phyloP scores from a whole-genome alignment of 1,140 invertebrate species.

The Microplitis demolitor region DNA sequence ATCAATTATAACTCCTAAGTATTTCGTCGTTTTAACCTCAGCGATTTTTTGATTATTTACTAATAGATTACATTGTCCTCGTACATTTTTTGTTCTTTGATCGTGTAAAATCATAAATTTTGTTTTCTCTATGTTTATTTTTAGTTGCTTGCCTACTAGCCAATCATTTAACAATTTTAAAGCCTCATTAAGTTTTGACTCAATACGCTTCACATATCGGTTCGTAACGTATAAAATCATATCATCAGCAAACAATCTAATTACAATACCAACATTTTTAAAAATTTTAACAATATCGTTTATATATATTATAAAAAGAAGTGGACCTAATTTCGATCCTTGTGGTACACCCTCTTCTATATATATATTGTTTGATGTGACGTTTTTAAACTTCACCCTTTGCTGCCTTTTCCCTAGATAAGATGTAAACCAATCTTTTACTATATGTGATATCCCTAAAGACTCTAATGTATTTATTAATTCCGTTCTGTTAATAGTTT shows the following conservation, averaged over 20 bases:
- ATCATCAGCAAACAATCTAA: conserved; percentile 30
- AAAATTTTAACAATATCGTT: not conserved
- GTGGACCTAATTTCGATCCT: conserved; percentile 12
- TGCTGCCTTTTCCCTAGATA: conserved; percentile 15
- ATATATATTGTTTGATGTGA: not conserved
- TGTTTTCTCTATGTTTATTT: conserved; percentile 8
- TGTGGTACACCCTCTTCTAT: conserved; percentile 15
- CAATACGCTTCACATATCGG: not conserved
- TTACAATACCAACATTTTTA: not conserved
- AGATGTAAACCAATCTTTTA: conserved; percentile 15
- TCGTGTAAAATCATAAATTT: not conserved
- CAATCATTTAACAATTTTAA: not conserved
- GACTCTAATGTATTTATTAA: conserved; percentile 13
- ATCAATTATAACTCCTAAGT: not conserved
- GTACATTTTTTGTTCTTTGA: not conserved
- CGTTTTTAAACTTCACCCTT: not conserved
- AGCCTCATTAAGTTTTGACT: not conserved
- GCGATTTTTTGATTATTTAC: not conserved
- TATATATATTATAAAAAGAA: conserved; percentile 22
- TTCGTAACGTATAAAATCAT: conserved; percentile 11
- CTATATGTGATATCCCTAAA: conserved; percentile 13
- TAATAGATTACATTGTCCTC: not conserved
- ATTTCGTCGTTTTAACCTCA: not conserved
- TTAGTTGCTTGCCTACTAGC: conserved; percentile 6
- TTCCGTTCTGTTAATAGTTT: conserved; percentile 19